Conservation (phyloP, 2,797 vertebrate species). For the Pelobates cultripes region DNA sequence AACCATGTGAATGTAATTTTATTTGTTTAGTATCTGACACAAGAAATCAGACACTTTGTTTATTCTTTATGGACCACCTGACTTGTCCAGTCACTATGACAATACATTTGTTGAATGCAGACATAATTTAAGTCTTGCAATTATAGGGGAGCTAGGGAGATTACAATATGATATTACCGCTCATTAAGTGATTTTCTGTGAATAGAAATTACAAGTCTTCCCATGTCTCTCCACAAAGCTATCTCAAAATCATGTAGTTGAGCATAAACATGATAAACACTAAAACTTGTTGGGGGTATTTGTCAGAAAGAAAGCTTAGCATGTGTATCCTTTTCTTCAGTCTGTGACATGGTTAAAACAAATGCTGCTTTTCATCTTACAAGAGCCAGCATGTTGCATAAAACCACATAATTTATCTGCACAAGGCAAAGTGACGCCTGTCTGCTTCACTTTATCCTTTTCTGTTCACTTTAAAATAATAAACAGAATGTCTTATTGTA, state of each 20-base stretch:
- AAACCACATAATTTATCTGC: slow-evolving; percentile 41
- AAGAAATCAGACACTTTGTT: neutral
- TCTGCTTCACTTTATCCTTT: slow-evolving; percentile 45
- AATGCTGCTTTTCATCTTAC: slow-evolving; percentile 18
- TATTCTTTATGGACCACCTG: slow-evolving; percentile 57
- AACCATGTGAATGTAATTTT: neutral
- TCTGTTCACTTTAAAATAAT: slow-evolving; percentile 51
- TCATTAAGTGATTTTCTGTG: slow-evolving; percentile 69
- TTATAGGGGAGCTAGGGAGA: slow-evolving; percentile 70
- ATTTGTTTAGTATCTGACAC: neutral
- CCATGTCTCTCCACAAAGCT: slow-evolving; percentile 29
- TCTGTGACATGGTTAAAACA: slow-evolving; percentile 41
- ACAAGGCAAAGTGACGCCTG: slow-evolving; percentile 42
- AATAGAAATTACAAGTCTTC: slow-evolving; percentile 56
- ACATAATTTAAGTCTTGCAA: slow-evolving; percentile 64
- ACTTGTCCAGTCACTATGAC: slow-evolving; percentile 65
- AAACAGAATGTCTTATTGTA: slow-evolving; percentile 51
- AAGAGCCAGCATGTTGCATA: slow-evolving; percentile 45
- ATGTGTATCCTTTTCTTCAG: slow-evolving; percentile 53
- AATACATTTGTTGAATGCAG: slow-evolving; percentile 62
- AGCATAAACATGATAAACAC: slow-evolving; percentile 59
- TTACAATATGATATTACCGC: slow-evolving; percentile 68
- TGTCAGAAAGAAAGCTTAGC: slow-evolving; percentile 60
- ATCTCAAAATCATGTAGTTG: slow-evolving; percentile 50
- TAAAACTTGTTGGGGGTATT: slow-evolving; percentile 49